phyloP scores from a whole-genome alignment of 2,113 vertebrate genomes.

The Solea senegalensis region DNA sequence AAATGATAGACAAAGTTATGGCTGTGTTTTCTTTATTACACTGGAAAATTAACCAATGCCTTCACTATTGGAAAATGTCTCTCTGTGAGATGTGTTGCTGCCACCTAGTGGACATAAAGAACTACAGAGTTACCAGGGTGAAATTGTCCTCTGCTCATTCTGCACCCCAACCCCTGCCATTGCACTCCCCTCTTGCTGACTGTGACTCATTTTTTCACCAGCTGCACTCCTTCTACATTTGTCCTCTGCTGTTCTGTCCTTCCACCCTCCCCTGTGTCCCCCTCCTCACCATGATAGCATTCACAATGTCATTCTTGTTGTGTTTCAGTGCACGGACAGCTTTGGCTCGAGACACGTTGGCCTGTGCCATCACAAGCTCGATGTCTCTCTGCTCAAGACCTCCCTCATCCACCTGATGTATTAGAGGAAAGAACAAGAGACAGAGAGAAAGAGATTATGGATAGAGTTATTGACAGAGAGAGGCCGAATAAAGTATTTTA shows the following conservation, averaged over 20 bases:
- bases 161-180: not conserved
- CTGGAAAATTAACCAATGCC: not conserved
- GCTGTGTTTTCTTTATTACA: not conserved
- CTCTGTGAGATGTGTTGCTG: constrained; percentile 21
- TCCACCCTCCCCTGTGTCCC: not conserved
- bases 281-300: constrained; percentile 96
- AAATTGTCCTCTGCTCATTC: constrained; percentile 44
- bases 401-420: constrained; percentile 87
- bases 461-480: not conserved
- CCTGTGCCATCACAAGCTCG: constrained; percentile 97
- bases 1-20: not conserved
- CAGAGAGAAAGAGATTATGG: not conserved
- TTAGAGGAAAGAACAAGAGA: constrained; percentile 10
- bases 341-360: constrained; percentile 93
- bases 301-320: constrained; percentile 99
- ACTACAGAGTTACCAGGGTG: constrained; percentile 41
- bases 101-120: constrained; percentile 50
- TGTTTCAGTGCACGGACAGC: constrained; percentile 91
- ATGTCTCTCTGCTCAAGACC: constrained; percentile 94
- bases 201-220: constrained; percentile 65
- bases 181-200: constrained; percentile 19
- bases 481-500: not conserved
- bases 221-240: constrained; percentile 41
- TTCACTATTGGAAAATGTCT: not conserved
- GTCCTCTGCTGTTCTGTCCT: constrained; percentile 1